These are phyloP conservation scores for Bombus superbus DNA, from an alignment of 1,140 invertebrate genomes.

Conservation along the genomic window DNA sequence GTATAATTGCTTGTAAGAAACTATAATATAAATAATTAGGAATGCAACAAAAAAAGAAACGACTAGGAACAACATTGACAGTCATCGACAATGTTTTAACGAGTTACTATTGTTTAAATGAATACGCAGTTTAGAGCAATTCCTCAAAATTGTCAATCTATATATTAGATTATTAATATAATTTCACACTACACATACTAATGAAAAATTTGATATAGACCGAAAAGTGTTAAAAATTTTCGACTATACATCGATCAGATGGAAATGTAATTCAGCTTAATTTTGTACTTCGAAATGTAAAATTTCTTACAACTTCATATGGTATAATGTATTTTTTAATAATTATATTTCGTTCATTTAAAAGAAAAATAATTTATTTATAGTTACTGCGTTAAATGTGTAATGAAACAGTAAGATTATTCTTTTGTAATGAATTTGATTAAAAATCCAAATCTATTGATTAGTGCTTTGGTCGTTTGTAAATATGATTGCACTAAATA, in stretches of 20 bases:
- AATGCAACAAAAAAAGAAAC: constrained; percentile 59
- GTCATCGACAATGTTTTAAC: constrained; percentile 26
- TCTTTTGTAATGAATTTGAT: constrained; percentile 5
- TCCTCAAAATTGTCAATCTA: constrained; percentile 10
- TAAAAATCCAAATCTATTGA: not conserved
- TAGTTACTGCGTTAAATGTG: not conserved
- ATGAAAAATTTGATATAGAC: constrained; percentile 21
- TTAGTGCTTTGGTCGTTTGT: constrained; percentile 38
- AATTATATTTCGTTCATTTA: not conserved
- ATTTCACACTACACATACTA: constrained; percentile 6
- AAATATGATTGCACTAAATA: constrained; percentile 24
- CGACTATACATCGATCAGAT: not conserved
- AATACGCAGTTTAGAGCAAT: constrained; percentile 15
- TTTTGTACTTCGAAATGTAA: not conserved
- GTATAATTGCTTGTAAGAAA: constrained; percentile 7
- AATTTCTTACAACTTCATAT: not conserved
- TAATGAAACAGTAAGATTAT: constrained; percentile 3
- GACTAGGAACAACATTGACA: constrained; percentile 67
- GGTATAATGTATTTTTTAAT: not conserved
- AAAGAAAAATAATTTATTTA: constrained; percentile 4
- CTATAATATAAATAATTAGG: constrained; percentile 59
- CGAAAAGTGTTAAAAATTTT: not conserved
- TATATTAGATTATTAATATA: constrained; percentile 25
- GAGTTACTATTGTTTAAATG: constrained; percentile 34
- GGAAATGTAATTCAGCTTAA: not conserved